phyloP scores from a whole-genome alignment of 2,113 vertebrate species.

The Bettongia penicillata region DNA sequence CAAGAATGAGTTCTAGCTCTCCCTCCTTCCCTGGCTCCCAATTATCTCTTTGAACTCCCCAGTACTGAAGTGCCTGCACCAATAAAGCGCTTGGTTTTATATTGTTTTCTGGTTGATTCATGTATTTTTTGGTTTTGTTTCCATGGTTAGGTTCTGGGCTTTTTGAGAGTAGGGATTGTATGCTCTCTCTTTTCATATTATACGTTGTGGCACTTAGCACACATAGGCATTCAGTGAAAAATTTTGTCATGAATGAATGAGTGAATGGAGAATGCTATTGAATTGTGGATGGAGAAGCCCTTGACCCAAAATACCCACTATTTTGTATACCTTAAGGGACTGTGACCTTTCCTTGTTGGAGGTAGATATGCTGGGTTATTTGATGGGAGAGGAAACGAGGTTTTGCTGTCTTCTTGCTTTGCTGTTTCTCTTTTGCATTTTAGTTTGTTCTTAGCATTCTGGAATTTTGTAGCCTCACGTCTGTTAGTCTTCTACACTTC shows the following conservation, averaged over 20 bases:
- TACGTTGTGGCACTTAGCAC: neutral
- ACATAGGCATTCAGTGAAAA: neutral
- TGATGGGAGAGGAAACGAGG: neutral
- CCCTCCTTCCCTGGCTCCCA: neutral
- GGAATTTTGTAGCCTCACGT: constrained; percentile 3
- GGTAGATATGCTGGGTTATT: neutral
- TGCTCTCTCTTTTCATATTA: neutral
- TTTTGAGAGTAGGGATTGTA: constrained; percentile 33
- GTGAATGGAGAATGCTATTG: constrained; percentile 27
- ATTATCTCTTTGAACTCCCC: neutral
- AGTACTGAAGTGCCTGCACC: neutral
- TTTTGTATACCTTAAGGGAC: constrained; percentile 36
- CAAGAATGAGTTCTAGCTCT: neutral
- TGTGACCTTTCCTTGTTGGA: constrained; percentile 49
- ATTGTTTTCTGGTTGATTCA: neutral
- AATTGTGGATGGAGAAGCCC: constrained; percentile 29
- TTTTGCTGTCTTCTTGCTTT: constrained; percentile 1
- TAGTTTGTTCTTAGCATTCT: constrained; percentile 1
- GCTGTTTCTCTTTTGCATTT: neutral
- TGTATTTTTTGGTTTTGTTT: constrained; percentile 19
- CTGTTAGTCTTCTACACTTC: neutral
- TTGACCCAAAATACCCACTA: constrained; percentile 32
- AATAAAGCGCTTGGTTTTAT: neutral
- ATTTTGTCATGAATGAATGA: constrained; percentile 47
- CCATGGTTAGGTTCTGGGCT: constrained; percentile 1